A percentile compares a stretch with the other conserved stretches of the same genome.
Conservation (phyloP, 2,113 vertebrate species). For the Lampris incognitus region DNA sequence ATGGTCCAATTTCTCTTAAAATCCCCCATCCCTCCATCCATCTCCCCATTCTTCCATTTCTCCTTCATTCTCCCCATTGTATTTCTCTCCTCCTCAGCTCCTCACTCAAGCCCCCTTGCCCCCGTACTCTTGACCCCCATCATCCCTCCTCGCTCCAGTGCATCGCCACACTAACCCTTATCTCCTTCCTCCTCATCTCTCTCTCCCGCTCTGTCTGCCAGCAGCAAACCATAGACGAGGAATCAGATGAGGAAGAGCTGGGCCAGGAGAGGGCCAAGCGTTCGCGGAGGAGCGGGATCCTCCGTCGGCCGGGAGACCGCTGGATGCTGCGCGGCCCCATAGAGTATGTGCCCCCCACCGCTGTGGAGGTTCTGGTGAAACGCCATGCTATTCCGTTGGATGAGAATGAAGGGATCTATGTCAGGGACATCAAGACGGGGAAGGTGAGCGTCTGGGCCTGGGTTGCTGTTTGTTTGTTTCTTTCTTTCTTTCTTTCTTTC, state of each 20-base stretch:
- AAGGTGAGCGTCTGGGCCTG: constrained; percentile 77
- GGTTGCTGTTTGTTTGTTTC: too few species aligned
- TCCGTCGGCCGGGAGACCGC: constrained; percentile 85
- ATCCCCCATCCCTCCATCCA: neutral
- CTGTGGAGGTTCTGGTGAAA: constrained; percentile 85
- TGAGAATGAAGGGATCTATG: constrained; percentile 92
- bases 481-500: too few species aligned
- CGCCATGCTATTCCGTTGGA: constrained; percentile 87
- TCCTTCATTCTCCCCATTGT: constrained; percentile 16
- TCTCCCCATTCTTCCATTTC: neutral
- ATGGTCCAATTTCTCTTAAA: neutral
- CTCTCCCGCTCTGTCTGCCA: constrained; percentile 60
- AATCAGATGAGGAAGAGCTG: constrained; percentile 41
- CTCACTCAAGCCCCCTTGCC: neutral
- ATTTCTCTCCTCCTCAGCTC: constrained; percentile 22
- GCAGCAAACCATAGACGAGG: constrained; percentile 42
- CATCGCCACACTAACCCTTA: constrained; percentile 64
- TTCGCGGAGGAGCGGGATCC: constrained; percentile 29
- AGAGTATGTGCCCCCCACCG: constrained; percentile 87
- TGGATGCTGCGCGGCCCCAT: constrained; percentile 92
- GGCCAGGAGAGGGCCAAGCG: constrained; percentile 51
- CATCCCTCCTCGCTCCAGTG: constrained; percentile 28
- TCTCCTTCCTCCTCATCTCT: constrained; percentile 63
- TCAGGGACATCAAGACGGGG: constrained; percentile 88
- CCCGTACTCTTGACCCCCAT: neutral